These are phyloP conservation scores for Clanis bilineata DNA, from an alignment of 2,888 invertebrate species.

Conservation along the genomic window DNA sequence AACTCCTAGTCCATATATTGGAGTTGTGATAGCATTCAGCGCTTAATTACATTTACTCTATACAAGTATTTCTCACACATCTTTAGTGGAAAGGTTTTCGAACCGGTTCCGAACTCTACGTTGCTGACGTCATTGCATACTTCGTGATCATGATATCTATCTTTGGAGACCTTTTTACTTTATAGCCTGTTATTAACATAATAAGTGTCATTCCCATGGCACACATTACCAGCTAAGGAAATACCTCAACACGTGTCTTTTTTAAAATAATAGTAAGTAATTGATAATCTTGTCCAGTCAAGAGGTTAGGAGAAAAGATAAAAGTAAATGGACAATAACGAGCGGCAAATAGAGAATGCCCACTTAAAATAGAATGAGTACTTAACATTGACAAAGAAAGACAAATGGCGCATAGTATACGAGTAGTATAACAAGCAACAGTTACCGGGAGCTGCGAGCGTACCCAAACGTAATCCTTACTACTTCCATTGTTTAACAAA, in stretches of 20 bases:
- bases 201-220: slow-evolving; percentile 5
- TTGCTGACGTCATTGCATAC: slow-evolving; percentile 49
- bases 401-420: slow-evolving; percentile 14
- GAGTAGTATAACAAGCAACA: slow-evolving; percentile 22
- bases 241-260: slow-evolving; percentile 2
- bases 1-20: slow-evolving; percentile 30
- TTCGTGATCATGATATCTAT: slow-evolving; percentile 41
- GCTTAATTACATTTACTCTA: slow-evolving; percentile 42
- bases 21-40: slow-evolving; percentile 37
- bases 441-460: slow-evolving; percentile 42
- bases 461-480: slow-evolving; percentile 44
- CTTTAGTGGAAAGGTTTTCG: slow-evolving; percentile 51
- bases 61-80: slow-evolving; percentile 58
- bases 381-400: slow-evolving; percentile 24
- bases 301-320: background rate
- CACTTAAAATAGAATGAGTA: background rate
- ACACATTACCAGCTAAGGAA: background rate
- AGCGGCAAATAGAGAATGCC: background rate
- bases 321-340: background rate
- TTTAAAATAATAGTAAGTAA: background rate
- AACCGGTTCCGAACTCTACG: slow-evolving; percentile 53
- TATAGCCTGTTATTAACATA: slow-evolving; percentile 18
- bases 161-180: slow-evolving; percentile 37
- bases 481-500: slow-evolving; percentile 48
- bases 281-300: background rate